phyloP scores from a whole-genome alignment of 2,888 invertebrate genomes.

The Eupithecia tripunctaria region DNA sequence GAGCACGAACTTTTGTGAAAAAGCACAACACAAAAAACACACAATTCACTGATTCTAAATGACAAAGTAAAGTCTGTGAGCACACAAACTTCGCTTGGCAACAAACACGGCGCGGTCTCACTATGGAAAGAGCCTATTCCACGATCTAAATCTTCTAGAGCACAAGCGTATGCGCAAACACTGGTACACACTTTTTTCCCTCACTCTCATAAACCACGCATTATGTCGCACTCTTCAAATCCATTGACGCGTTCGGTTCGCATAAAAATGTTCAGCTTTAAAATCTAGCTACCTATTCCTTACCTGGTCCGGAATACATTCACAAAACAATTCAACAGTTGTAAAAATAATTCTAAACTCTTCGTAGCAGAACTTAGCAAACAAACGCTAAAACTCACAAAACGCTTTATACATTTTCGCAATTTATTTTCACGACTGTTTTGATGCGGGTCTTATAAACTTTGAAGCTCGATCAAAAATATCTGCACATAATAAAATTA shows the following conservation, averaged over 20 bases:
- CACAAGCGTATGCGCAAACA: no score
- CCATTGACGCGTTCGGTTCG: not conserved
- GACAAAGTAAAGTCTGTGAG: no score
- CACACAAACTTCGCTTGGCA: no score
- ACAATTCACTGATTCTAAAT: no score
- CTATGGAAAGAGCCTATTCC: no score
- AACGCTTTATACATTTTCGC: conserved; percentile 6
- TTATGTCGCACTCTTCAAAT: not conserved
- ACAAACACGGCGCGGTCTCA: no score
- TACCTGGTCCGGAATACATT: not conserved
- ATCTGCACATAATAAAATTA: conserved; percentile 14
- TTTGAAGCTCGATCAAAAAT: conserved; percentile 13
- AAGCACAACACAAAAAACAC: no score
- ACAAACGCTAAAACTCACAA: not conserved
- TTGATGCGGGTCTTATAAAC: conserved; percentile 4
- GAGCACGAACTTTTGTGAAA: no score
- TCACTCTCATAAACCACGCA: no score
- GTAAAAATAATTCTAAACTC: conserved; percentile 5
- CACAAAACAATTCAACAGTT: conserved; percentile 1
- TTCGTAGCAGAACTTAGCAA: not conserved
- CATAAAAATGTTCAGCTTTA: not conserved
- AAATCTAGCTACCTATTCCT: not conserved
- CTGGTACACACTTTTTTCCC: no score
- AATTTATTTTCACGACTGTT: conserved; percentile 19
- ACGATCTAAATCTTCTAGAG: no score